Base-by-base conservation (phyloP, 2,113 vertebrate species). In the Nycticorax nycticorax region DNA sequence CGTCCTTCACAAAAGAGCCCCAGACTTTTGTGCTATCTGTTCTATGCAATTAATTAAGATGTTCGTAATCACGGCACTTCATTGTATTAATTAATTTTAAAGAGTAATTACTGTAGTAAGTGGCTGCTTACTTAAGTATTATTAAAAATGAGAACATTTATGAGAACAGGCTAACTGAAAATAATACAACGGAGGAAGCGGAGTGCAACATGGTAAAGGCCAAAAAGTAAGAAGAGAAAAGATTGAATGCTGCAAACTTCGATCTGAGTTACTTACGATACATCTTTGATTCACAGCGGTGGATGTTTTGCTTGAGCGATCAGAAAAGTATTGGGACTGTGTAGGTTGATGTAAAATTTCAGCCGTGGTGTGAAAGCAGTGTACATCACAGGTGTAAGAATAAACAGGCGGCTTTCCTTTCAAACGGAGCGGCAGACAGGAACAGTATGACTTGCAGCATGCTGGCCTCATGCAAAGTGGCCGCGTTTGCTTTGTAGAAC, bases 41-140 rank as follows among this genome's bases (percentile, higher is more conserved):
- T 82, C 35, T 39, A 1, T 88, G 48, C 30, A 80, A 73, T 72
- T 88, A 92, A 90, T 92, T 72, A 89, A 79, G 57, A 52, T 41
- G 7, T 55, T 92, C 30, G 23, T 85, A 72, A 85, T 85, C 26
- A 10, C 64, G 32, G 23, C 35, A 33, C 32, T 79, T 85, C n/a
- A 32, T 55, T 80, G 17, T 90, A 74, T 95, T 93, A 85, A 73
- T 66, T 94, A 56, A 71, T 76, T 92, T 89, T 69, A 14, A 69
- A 73, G 74, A 62, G 21, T 78, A 91, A 53, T 95, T 89, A 28
- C 18, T 57, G 8, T 57, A 33, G 19, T 90, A 76, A 73, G 41
- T 89, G 83, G 23, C 59, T 93, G 20, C 67, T 69, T 73, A 17
- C 39, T 68, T 39, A 82, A 72, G 57, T 88, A 28, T 63, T 85